Evolutionary conservation across 2,113 vertebrate genomes (phyloP), one percentile per base, ranked within the genome.

Genomic region (Lophius piscatorius): DNA sequence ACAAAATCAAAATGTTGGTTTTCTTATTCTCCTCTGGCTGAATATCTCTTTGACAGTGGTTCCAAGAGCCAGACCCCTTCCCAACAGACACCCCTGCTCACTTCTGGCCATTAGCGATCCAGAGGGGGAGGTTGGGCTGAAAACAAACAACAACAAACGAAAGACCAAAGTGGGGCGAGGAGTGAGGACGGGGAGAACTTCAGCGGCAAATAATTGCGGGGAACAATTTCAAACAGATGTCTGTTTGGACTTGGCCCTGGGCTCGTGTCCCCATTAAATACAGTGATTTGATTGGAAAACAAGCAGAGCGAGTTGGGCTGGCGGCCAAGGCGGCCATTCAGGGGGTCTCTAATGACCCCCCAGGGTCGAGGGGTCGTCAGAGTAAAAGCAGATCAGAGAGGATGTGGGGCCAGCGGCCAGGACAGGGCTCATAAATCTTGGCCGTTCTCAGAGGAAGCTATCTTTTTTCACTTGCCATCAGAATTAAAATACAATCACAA

Each of bases 331-430:
- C 58, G 69, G 78, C 79, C 81, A 82, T 90, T 90, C 78, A 5
- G 70, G 81, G 79, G 71, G 66, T 90, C 76, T 69, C 72, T 90
- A 90, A 88, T 87, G 87, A 90, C 88, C 89, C 77, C 63, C 34
- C 11, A 40, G 90, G 89, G 91, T 89, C 81, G 31, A 33, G 71
- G 75, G 89, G 85, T 89, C 76, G 34, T 60, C 26, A 42, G 85
- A 87, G 88, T 89, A 89, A 91, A 90, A 89, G 86, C 82, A 86
- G 87, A 91, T 91, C 90, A 90, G 88, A 91, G 84, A 84, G 84
- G 79, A 82, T 74, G 74, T 78, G 83, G 74, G 87, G 83, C 83
- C 49, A 44, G 77, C 31, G 7, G 87, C 83, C 84, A 86, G 81
- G 82, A 87, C 87, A 80, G 70, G 78, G 57, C 70, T 74, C 78